Conservation (phyloP, 2,797 vertebrate species). For the Zalophus californianus region DNA sequence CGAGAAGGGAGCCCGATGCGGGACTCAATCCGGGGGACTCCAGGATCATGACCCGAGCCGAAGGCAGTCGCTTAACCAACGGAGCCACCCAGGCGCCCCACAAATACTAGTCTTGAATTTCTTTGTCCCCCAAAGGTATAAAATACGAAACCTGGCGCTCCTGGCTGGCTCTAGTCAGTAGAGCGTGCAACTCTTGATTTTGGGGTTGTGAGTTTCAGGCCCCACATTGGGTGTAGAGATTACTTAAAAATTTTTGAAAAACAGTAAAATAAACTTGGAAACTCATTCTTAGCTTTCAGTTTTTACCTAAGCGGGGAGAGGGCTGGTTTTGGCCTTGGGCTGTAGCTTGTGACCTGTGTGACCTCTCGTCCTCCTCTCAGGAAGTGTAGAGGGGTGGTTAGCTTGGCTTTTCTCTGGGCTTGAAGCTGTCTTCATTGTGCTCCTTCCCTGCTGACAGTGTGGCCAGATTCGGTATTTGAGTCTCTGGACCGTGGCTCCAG, state of each 20-base stretch:
- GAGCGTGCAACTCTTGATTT: too few relatives aligned
- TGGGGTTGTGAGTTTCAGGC: not conserved
- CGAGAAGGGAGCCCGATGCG: too few relatives aligned
- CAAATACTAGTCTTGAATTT: not conserved
- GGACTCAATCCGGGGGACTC: too few relatives aligned
- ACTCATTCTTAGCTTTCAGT: not conserved
- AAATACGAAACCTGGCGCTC: not conserved
- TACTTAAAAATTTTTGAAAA: not conserved
- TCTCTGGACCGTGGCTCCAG: not conserved
- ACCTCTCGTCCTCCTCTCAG: accelerated
- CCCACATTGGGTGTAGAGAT: not conserved
- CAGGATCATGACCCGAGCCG: too few relatives aligned
- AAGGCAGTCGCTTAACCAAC: too few relatives aligned
- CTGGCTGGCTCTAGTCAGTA: not conserved
- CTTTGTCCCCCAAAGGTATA: not conserved
- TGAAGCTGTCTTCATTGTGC: not conserved
- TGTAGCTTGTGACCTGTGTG: not conserved
- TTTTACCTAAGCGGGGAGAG: not conserved
- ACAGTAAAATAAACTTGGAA: not conserved
- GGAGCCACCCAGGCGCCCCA: too few relatives aligned
- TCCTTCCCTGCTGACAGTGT: not conserved
- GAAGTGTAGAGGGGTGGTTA: not conserved
- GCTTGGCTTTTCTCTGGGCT: not conserved
- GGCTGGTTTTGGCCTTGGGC: not conserved
- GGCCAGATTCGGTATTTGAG: not conserved